Conservation (phyloP, 2,113 vertebrate species). For the Rhea americana region DNA sequence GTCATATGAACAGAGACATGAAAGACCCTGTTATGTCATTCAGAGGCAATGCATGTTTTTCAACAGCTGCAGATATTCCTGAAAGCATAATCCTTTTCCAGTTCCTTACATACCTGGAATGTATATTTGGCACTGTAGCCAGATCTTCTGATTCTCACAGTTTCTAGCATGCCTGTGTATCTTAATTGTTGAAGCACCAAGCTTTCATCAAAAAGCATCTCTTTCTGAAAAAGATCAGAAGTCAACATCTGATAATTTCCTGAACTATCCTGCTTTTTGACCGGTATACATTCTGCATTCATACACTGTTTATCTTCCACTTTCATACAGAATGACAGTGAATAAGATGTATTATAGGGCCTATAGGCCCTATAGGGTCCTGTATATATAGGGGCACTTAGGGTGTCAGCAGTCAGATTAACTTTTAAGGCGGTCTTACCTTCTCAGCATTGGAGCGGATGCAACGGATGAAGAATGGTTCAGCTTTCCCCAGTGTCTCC, state of each 20-base stretch:
- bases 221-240: constrained; percentile 79
- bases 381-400: too few relatives aligned
- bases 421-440: constrained; percentile 68
- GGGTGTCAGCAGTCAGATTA: background rate
- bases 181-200: constrained; percentile 94
- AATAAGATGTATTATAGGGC: background rate
- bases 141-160: constrained; percentile 93
- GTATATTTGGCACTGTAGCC: constrained; percentile 97
- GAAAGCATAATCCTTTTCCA: background rate
- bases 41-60: background rate
- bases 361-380: background rate
- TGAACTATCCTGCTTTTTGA: background rate
- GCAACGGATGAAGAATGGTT: constrained; percentile 97
- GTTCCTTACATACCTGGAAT: constrained; percentile 84
- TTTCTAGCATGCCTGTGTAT: constrained; percentile 98
- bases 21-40: background rate
- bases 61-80: background rate
- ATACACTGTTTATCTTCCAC: background rate
- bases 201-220: constrained; percentile 90
- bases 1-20: background rate
- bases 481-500: constrained; percentile 90
- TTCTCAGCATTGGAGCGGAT: constrained; percentile 97
- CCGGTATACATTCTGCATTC: background rate
- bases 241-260: background rate
- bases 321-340: background rate